A percentile compares a stretch with the other conserved stretches of the same genome.
Conservation (phyloP, 2,113 vertebrate species). For the Pontoporia blainvillei region DNA sequence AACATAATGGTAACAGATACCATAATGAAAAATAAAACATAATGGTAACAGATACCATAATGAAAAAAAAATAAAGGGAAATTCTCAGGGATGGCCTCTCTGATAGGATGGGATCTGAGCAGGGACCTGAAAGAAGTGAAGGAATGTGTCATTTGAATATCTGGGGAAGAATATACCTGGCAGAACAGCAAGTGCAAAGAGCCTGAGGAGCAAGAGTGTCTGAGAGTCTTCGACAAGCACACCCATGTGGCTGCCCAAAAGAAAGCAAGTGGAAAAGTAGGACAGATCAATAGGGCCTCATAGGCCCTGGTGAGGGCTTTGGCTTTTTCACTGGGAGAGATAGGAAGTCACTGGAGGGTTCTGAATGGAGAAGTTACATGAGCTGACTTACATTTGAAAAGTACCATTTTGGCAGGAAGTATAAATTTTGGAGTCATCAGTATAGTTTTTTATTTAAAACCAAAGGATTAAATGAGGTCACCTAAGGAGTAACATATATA, state of each 20-base stretch:
- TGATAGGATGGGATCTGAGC: neutral
- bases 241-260: neutral
- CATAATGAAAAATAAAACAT: neutral
- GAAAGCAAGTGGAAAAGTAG: neutral
- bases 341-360: neutral
- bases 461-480: constrained; percentile 13
- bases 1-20: neutral
- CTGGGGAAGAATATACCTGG: neutral
- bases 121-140: neutral
- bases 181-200: neutral
- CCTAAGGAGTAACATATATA: neutral
- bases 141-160: neutral
- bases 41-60: neutral
- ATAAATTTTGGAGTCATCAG: neutral
- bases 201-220: neutral
- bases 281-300: neutral
- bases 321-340: neutral
- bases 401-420: neutral
- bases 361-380: neutral
- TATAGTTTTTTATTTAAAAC: constrained; percentile 36
- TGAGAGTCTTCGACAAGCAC: neutral
- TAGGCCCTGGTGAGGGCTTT: neutral
- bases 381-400: neutral
- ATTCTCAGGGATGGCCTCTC: neutral
- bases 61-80: neutral